A percentile compares a stretch with the other conserved stretches of the same genome.
Conservation (phyloP, 2,888 invertebrate species). For the Rutpela maculata region DNA sequence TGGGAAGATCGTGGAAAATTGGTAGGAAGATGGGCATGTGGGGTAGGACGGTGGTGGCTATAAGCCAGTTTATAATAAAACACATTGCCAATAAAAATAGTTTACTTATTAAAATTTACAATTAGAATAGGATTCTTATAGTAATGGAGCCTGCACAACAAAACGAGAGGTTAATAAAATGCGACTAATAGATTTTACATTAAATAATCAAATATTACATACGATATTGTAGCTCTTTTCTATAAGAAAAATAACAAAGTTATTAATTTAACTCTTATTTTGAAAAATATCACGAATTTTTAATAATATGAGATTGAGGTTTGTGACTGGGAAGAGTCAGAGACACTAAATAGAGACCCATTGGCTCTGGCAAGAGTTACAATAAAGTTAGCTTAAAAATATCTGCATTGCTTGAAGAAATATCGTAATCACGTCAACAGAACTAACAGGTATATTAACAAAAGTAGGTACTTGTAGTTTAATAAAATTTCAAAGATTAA, state of each 20-base stretch:
- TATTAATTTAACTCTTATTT: too few species aligned
- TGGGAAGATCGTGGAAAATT: too few species aligned
- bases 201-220: neutral
- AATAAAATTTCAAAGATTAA: neutral
- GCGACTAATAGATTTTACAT: neutral
- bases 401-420: neutral
- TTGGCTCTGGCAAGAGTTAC: too few species aligned
- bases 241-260: too few species aligned
- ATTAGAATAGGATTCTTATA: slow-evolving; percentile 5
- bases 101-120: slow-evolving; percentile 13
- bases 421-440: neutral
- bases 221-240: neutral
- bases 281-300: too few species aligned
- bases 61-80: neutral
- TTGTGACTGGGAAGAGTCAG: too few species aligned
- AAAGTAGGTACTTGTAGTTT: neutral
- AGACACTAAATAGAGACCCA: too few species aligned
- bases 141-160: slow-evolving; percentile 10
- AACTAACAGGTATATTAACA: neutral
- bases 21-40: too few species aligned
- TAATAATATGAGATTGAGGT: too few species aligned
- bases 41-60: too few species aligned
- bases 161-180: slow-evolving; percentile 18
- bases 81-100: slow-evolving; percentile 10
- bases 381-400: neutral